Conservation (phyloP, 2,888 invertebrate species). For the Matsumyia berberina region DNA sequence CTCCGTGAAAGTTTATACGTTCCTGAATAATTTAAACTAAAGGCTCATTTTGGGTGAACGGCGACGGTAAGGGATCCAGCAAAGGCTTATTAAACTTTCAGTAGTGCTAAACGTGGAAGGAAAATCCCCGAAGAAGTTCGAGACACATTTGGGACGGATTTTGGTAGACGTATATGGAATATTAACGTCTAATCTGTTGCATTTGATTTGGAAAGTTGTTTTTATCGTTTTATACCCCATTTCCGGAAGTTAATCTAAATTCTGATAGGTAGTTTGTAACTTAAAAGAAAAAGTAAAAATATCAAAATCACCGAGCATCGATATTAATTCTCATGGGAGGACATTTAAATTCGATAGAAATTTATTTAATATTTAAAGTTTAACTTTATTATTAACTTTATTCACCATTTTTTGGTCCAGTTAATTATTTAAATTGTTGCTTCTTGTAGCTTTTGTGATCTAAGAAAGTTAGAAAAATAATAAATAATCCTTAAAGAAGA, state of each 20-base stretch:
- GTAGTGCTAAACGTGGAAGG: constrained; percentile 31
- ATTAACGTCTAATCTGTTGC: constrained; percentile 47
- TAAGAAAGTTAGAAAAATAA: too few relatives aligned
- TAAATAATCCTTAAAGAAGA: too few relatives aligned
- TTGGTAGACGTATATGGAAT: constrained; percentile 43
- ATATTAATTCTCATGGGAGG: too few relatives aligned
- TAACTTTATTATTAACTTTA: too few relatives aligned
- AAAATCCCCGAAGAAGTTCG: constrained; percentile 17
- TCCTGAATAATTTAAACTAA: constrained; percentile 55
- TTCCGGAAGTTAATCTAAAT: background rate
- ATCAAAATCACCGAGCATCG: too few relatives aligned
- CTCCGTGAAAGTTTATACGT: constrained; percentile 47
- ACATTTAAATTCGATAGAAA: too few relatives aligned
- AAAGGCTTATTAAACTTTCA: constrained; percentile 49
- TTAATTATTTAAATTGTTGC: too few relatives aligned
- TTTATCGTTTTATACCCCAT: background rate
- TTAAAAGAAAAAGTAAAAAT: too few relatives aligned
- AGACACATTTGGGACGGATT: constrained; percentile 31
- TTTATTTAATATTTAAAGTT: too few relatives aligned
- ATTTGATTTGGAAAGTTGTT: constrained; percentile 30
- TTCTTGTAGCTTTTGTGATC: too few relatives aligned
- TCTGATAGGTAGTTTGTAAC: background rate
- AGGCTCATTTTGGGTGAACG: constrained; percentile 18
- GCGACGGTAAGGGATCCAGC: constrained; percentile 4
- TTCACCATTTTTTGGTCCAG: too few relatives aligned